phyloP scores from a whole-genome alignment of 1,140 invertebrate species.

The Drusus annulatus region DNA sequence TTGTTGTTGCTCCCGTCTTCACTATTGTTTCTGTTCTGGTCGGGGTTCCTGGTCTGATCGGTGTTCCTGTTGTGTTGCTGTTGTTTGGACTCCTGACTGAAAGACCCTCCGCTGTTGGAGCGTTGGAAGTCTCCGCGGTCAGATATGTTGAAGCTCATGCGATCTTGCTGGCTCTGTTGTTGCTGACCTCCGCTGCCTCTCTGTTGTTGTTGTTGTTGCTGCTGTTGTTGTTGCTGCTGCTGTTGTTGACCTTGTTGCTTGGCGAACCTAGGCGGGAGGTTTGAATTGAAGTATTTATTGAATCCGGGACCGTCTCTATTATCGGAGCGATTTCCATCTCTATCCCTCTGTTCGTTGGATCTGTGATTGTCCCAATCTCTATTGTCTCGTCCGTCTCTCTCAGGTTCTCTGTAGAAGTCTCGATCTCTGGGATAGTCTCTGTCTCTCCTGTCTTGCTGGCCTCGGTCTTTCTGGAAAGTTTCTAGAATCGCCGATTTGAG shows the following conservation, averaged over 20 bases:
- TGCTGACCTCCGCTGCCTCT: slow-evolving; percentile 71
- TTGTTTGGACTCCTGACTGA: slow-evolving; percentile 45
- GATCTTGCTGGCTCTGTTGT: slow-evolving; percentile 68
- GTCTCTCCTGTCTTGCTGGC: slow-evolving; percentile 61
- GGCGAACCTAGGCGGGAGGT: slow-evolving; percentile 89
- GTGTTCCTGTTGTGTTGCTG: slow-evolving; percentile 48
- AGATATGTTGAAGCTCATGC: slow-evolving; percentile 57
- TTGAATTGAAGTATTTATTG: slow-evolving; percentile 81
- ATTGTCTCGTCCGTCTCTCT: slow-evolving; percentile 63
- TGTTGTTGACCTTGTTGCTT: slow-evolving; percentile 75
- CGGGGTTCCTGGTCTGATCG: slow-evolving; percentile 56
- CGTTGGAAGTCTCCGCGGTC: slow-evolving; percentile 49
- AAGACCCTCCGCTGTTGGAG: slow-evolving; percentile 57
- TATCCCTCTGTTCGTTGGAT: slow-evolving; percentile 55
- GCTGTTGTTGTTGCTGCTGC: slow-evolving; percentile 68
- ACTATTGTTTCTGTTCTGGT: slow-evolving; percentile 55
- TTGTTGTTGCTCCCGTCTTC: slow-evolving; percentile 54
- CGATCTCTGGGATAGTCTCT: slow-evolving; percentile 63
- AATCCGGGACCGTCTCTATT: slow-evolving; percentile 68
- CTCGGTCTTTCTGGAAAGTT: slow-evolving; percentile 66
- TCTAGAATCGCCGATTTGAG: slow-evolving; percentile 65
- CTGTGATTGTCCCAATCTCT: slow-evolving; percentile 60
- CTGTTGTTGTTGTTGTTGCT: slow-evolving; percentile 71
- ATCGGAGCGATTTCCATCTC: slow-evolving; percentile 30
- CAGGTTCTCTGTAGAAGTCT: slow-evolving; percentile 67